Evolutionary conservation across 1,140 invertebrate species (phyloP), one percentile per base, ranked within the genome.

Genomic region (Achroia grisella): DNA sequence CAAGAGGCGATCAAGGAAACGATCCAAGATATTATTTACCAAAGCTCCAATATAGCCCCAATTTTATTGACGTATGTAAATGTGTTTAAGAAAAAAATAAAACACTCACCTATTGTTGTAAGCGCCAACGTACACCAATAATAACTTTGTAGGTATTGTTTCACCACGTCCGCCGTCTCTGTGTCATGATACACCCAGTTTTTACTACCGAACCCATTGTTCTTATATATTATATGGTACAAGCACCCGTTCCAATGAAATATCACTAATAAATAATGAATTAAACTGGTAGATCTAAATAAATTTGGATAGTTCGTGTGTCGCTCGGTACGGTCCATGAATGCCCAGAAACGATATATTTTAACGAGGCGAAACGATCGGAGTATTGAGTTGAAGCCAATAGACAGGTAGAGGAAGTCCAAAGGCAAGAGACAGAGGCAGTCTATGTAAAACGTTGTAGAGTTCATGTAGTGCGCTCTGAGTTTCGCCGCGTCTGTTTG

Each of bases 181-280:
- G 91, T 91, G 65, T 94, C 93, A 69, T 90, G 91, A 80, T 94
- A 97, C 66, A 95, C 94, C 95, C 95, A 97, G 79, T 95, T 94
- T 74, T 93, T 92, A 76, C 93, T 94, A 60, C 95, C 95, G 80
- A 97, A 97, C 53, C 94, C 95, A 86, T 96, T 93, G 87, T 96
- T 96, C 87, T 96, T 96, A 89, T 94, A 93, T 72, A 98, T 95
- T 78, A 98, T 94, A 89, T 98, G 95, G 88, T 97, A 98, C 72
- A 99, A 89, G 89, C 97, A 99, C 59, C 97, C 97, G 87, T 99
- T 99, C 97, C 97, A 99, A 89, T 99, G 98, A 89, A 99, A 99
- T 86, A 98, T 97, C 85, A 98, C 96, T 87, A 99, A 89, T 65
- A 98, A 90, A 88, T 98, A 98, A 89, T 99, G 97, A 77, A 98